Evolutionary conservation across 2,797 vertebrate genomes (phyloP).

Genomic region (Mormyrops attenuatus): DNA sequence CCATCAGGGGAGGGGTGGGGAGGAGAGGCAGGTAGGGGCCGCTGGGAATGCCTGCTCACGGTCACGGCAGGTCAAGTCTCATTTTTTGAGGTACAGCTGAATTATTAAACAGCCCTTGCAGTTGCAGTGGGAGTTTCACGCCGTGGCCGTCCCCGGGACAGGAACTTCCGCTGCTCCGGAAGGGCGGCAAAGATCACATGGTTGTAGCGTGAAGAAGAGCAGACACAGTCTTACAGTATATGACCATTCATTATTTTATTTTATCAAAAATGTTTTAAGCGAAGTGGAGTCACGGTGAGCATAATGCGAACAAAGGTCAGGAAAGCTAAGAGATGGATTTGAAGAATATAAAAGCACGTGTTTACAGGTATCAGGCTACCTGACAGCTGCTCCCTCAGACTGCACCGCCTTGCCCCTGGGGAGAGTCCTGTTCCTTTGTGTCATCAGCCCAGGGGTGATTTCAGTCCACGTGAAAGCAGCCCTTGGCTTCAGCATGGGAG

Average conservation of each 20-base stretch:
- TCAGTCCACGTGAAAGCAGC: neutral
- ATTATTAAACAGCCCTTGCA: constrained; percentile 44
- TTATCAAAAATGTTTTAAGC: neutral
- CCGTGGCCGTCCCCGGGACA: constrained; percentile 27
- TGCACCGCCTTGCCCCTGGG: neutral
- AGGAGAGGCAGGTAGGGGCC: neutral
- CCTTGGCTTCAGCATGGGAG: neutral
- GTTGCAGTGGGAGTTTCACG: constrained; percentile 35
- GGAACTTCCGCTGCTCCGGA: neutral
- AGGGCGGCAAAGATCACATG: neutral
- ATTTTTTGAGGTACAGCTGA: constrained; percentile 40
- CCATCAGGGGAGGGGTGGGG: neutral
- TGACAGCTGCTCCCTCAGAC: neutral
- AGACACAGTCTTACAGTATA: neutral
- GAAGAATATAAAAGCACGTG: constrained; percentile 9
- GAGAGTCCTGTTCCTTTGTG: neutral
- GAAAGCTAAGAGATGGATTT: constrained; percentile 40
- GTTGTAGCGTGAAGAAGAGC: neutral
- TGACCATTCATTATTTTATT: neutral
- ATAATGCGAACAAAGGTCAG: neutral
- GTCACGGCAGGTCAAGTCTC: constrained; percentile 36
- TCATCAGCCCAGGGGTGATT: neutral
- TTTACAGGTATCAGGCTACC: neutral
- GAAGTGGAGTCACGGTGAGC: neutral
- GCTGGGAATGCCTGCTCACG: constrained; percentile 34